Evolutionary conservation across 1,140 invertebrate genomes (phyloP), one percentile per base, ranked within the genome.

Genomic region (Gerris buenoi): DNA sequence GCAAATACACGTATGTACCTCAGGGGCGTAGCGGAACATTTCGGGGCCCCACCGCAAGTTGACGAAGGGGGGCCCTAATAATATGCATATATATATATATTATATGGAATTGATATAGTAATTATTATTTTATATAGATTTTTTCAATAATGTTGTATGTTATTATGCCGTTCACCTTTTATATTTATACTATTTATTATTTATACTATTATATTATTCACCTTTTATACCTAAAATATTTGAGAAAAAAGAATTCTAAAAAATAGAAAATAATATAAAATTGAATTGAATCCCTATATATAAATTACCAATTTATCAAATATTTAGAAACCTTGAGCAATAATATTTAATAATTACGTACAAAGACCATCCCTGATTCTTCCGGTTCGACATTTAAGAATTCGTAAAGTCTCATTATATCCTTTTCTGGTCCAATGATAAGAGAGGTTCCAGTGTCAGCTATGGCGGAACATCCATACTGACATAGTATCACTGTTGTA

Each of bases 401-500:
- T 1, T 46, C 27, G 57, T 71, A 74, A 28, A 60, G 60, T 66
- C 13, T 62, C 5, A 29, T 67, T 66, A 85, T 76, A 72, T 84
- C 82, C 28, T 73, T 76, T 2, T 77, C 73, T 0, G 88, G 89
- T 10, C 86, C 88, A 70, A 85, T 86, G 68, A 90, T 81, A 2
- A 90, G 77, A 23, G 84, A 86, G 62, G 88, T 91, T 14, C 88
- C 88, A 56, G 88, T 90, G 74, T 90, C 88, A 68, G 86, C 87
- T 72, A 90, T 88, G 25, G 85, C 86, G 72, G 82, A 74, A 71
- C 84, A 86, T 2, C 78, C 77, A 66, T 74, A 74, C 1, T 70
- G 64, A 71, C 82, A 83, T 46, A 68, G 80, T 70, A 63, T 68
- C 28, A 18, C 25, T 25, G 15, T 29, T 5, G 14, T 57, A 23